Percentiles rank a stretch among this genome's conserved stretches.
phyloP scores from a whole-genome alignment of 2,113 vertebrate genomes.

The Gallinago media region DNA sequence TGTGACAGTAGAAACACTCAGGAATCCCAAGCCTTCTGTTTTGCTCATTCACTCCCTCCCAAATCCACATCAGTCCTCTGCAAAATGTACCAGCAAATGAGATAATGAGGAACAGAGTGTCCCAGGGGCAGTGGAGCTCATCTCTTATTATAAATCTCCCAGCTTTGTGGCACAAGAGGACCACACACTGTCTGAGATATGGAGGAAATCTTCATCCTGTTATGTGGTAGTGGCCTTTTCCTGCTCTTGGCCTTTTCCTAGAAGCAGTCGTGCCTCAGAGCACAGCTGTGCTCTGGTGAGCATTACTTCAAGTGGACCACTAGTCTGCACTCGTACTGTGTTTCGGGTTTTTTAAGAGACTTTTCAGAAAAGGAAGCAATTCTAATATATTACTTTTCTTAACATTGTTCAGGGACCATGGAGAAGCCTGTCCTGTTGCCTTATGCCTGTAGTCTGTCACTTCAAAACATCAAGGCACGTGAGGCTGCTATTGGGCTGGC shows the following conservation, averaged over 20 bases:
- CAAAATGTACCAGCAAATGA: not conserved
- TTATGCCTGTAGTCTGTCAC: not conserved
- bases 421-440: not conserved
- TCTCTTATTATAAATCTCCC: not conserved
- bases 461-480: no score
- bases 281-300: not conserved
- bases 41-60: not conserved
- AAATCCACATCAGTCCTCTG: not conserved
- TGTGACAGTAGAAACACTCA: not conserved
- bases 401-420: no score
- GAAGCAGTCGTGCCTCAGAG: not conserved
- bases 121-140: not conserved
- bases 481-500: accelerated
- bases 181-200: not conserved
- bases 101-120: not conserved
- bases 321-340: not conserved
- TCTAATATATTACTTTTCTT: not conserved
- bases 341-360: not conserved
- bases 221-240: not conserved
- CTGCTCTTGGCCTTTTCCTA: not conserved
- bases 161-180: not conserved
- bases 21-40: not conserved
- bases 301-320: not conserved
- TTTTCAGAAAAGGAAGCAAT: not conserved
- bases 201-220: not conserved